Base-by-base conservation (phyloP, 2,888 invertebrate genomes). In the Drosophila acutilabella region DNA sequence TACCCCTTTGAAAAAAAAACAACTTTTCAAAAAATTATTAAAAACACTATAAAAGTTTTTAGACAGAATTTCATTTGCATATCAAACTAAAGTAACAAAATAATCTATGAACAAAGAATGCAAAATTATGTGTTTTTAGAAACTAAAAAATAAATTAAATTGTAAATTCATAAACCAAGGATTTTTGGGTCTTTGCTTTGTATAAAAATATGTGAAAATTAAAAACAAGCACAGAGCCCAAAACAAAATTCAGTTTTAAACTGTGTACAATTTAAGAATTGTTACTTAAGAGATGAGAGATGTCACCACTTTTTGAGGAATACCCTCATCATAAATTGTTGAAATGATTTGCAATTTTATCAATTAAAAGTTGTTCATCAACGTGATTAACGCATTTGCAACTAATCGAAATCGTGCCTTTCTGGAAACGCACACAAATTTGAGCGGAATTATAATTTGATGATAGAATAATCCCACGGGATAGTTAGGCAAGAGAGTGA, bases 381-480 rank as follows among this genome's bases (percentile, higher is more conserved):
- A 10, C 33, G 16, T 48, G 33, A 33, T 18, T 23, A 14, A 30
- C 14, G 44, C 11, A 50, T 59, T 66, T 60, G 14, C 11, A 44
- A 66, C 66, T 18, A 59, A 52, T 72, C 33, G 33, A 56, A 51
- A 41, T 11, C 53, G 18, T 44, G 23, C 33, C 38, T 11, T 23
- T 41, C 44, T 38, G 18, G 18, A 47, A 42, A 42, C 51, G 18
- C 42, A 60, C 53, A 41, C 57, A 65, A 64, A 53, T 51, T 38
- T 38, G 58, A 14, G n/a, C 40, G 40, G 45, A 60, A 65, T 58
- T 50, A 58, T 45, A 54, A 59, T 64, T 58, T 54, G 50, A 44
- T 68, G 70, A 58, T 51, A 68, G 33, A 64, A 45, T 57, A 47
- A 53, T 8, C 54, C 61, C 51, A 5, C 42, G 51, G 56, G 57